Evolutionary conservation across 2,797 vertebrate genomes (phyloP).

Genomic region (Gallinago nigripennis): DNA sequence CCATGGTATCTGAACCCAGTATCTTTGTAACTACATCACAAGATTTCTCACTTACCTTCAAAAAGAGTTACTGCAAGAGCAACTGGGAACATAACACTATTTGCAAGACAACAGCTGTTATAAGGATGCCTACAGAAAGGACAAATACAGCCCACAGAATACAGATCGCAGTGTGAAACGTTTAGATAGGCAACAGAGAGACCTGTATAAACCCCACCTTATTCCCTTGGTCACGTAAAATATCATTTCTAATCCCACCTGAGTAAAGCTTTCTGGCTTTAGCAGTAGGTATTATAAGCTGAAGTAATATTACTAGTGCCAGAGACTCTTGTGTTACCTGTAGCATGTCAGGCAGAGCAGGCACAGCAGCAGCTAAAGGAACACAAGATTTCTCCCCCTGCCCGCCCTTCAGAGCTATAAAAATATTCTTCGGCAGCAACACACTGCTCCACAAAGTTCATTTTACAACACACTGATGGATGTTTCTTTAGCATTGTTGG

Average conservation of each 20-base stretch:
- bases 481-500: background rate
- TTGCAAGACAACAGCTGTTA: background rate
- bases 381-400: background rate
- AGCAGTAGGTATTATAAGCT: background rate
- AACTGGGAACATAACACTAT: background rate
- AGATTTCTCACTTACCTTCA: background rate
- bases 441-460: background rate
- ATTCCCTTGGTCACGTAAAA: constrained; percentile 9
- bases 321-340: background rate
- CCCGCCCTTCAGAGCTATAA: background rate
- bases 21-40: background rate
- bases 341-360: background rate
- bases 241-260: background rate
- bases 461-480: background rate
- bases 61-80: background rate
- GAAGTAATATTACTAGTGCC: background rate
- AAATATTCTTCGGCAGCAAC: background rate
- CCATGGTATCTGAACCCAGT: background rate
- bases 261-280: background rate
- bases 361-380: background rate
- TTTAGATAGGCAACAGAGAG: background rate
- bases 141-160: background rate
- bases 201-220: background rate
- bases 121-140: background rate
- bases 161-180: background rate